A percentile compares a stretch with the other conserved stretches of the same genome.
Evolutionary conservation across 2,888 invertebrate species (phyloP).

Genomic region (Rhaphigaster nebulosa): DNA sequence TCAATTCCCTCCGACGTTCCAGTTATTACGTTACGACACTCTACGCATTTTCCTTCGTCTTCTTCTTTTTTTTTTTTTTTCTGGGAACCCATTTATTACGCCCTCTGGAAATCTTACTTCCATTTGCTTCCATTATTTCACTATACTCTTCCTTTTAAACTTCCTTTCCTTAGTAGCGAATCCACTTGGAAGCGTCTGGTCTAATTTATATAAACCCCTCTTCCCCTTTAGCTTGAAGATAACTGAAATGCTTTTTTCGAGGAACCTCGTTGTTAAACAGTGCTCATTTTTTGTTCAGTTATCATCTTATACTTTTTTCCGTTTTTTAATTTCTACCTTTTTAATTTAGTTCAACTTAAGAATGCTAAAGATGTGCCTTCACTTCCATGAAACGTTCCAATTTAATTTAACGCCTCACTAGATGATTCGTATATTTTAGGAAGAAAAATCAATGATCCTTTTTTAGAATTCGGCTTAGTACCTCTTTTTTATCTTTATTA

Average conservation of each 20-base stretch:
- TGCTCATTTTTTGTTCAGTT: background rate
- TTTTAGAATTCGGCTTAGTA: too few species aligned
- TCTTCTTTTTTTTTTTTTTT: background rate
- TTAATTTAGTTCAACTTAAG: background rate
- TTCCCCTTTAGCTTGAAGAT: background rate
- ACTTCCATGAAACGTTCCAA: too few species aligned
- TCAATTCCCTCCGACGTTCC: constrained; percentile 18
- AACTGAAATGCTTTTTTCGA: background rate
- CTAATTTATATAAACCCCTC: background rate
- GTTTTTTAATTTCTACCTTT: background rate
- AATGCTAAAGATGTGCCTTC: too few species aligned
- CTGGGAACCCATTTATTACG: background rate
- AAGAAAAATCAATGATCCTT: too few species aligned
- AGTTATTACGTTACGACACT: constrained; percentile 37
- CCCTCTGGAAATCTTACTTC: background rate
- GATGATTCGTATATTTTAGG: too few species aligned
- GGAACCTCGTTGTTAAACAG: background rate
- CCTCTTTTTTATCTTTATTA: too few species aligned
- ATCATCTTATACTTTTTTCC: background rate
- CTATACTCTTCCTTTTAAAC: background rate
- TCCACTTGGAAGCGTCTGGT: background rate
- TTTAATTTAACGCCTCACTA: too few species aligned
- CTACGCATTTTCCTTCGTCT: background rate
- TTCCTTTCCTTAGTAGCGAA: background rate
- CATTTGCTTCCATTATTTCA: constrained; percentile 25